A percentile compares a stretch with the other conserved stretches of the same genome.
phyloP scores from a whole-genome alignment of 2,888 invertebrate species.

The Selenia dentaria region DNA sequence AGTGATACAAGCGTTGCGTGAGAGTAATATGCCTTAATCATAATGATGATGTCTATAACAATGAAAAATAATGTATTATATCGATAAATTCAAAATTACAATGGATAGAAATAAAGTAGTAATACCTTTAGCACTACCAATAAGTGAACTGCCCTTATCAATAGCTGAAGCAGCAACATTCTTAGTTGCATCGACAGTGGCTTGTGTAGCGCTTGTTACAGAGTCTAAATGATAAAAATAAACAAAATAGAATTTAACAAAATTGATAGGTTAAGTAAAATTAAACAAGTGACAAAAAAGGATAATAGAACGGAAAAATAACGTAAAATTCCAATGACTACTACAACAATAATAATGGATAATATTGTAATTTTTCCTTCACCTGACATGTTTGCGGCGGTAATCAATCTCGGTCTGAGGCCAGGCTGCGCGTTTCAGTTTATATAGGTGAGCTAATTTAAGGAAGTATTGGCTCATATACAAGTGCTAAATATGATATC shows the following conservation, averaged over 20 bases:
- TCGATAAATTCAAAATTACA: too few species aligned
- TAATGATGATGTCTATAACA: too few species aligned
- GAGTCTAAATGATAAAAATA: constrained; percentile 31
- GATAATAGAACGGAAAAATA: neutral
- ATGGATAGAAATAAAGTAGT: constrained; percentile 2
- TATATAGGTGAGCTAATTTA: constrained; percentile 26
- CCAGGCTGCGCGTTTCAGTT: constrained; percentile 18
- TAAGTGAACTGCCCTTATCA: constrained; percentile 46
- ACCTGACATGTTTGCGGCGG: constrained; percentile 30
- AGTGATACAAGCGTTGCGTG: too few species aligned
- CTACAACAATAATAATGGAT: too few species aligned
- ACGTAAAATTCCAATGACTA: neutral
- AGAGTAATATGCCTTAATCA: too few species aligned
- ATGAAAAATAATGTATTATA: too few species aligned
- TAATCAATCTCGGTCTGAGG: constrained; percentile 26
- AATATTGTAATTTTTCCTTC: too few species aligned
- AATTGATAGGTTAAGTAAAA: too few species aligned
- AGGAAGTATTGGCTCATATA: constrained; percentile 18
- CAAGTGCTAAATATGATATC: constrained; percentile 23
- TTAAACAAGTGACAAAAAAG: neutral
- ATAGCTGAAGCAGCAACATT: constrained; percentile 51
- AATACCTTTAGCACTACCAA: constrained; percentile 49
- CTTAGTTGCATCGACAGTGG: constrained; percentile 55
- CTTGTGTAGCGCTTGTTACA: constrained; percentile 42
- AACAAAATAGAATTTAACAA: too few species aligned